Evolutionary conservation across 2,888 invertebrate species (phyloP).

Genomic region (Leptinotarsa haldemani): DNA sequence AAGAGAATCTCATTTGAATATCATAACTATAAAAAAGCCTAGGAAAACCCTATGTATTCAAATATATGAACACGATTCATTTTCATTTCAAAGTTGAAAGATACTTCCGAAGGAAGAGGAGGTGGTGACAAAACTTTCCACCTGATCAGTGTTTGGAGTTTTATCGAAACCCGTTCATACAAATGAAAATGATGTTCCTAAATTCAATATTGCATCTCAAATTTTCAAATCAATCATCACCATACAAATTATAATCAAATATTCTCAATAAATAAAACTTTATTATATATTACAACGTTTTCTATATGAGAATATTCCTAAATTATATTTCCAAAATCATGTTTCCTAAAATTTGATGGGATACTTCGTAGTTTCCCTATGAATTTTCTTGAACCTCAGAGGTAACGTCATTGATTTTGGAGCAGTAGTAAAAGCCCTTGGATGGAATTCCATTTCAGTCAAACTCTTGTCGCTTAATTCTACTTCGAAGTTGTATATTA

Average conservation of each 20-base stretch:
- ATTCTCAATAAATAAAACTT: not conserved
- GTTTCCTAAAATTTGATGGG: constrained; percentile 8
- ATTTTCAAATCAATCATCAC: too few species aligned
- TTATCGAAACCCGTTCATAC: too few species aligned
- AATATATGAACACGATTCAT: too few species aligned
- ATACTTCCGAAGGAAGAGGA: too few species aligned
- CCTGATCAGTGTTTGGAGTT: too few species aligned
- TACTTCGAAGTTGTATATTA: constrained; percentile 46
- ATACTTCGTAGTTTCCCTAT: constrained; percentile 13
- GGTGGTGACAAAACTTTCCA: too few species aligned
- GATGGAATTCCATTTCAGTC: constrained; percentile 23
- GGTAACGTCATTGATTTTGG: constrained; percentile 18
- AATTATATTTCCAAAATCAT: not conserved
- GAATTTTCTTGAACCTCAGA: constrained; percentile 26
- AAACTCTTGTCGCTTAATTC: constrained; percentile 17
- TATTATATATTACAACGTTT: not conserved
- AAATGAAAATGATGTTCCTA: too few species aligned
- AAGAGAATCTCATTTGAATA: too few species aligned
- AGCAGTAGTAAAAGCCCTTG: constrained; percentile 18
- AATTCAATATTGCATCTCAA: too few species aligned
- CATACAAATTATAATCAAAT: not conserved
- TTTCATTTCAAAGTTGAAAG: too few species aligned
- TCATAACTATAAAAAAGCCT: too few species aligned
- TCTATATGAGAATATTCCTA: not conserved
- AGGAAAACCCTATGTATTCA: too few species aligned